Base-by-base conservation (phyloP, 2,888 invertebrate genomes). In the Agriopis aurantiaria region DNA sequence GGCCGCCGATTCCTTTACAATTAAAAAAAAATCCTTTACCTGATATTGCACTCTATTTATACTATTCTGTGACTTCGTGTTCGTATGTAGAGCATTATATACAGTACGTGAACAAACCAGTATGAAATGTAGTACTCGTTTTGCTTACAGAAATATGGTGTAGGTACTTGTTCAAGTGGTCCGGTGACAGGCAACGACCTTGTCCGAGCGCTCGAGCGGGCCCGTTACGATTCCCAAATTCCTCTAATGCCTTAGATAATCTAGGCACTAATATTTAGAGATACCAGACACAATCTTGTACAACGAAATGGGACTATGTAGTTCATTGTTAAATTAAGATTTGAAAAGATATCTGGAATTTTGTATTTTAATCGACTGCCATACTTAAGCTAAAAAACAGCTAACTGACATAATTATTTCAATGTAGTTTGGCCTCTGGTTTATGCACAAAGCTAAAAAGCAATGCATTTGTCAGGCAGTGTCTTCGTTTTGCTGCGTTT, bases 181-280 rank as follows among this genome's bases (percentile, higher is more conserved):
- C 55, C 17, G 56, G 56, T 57, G 56, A 57, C 56, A 43, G 56
- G 56, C 56, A 43, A 14, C 56, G 56, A 43, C 56, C 56, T 57
- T 57, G 56, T 8, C 43, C 43, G 43, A 43, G 56, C 43, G 43
- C 46, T 45, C 58, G 46, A 74, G 45, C 40, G 45, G 52, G 75
- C 67, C 80, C 79, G 78, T 80, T 82, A 82, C 83, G 81, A 83
- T 85, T 85, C 85, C 86, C 82, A 82, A 86, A 88, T 88, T 82
- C 87, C 85, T 77, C 74, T 82, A 82, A 83, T 62, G 43, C 62
- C 53, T 45, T 45, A 45, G 45, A 55, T 61, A 43, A 52, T 61
- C 58, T 46, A 33, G 14, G 23, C 8, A 46, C 33, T 33, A 23
- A 8, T 48, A 33, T 46, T 48, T 33, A 33, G 23, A 12, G 46